Evolutionary conservation across 37 sponge, comb jelly and placozoan species (phyloP), one percentile per base, ranked within the genome.

Genomic region (Hexactinellida sp.): DNA sequence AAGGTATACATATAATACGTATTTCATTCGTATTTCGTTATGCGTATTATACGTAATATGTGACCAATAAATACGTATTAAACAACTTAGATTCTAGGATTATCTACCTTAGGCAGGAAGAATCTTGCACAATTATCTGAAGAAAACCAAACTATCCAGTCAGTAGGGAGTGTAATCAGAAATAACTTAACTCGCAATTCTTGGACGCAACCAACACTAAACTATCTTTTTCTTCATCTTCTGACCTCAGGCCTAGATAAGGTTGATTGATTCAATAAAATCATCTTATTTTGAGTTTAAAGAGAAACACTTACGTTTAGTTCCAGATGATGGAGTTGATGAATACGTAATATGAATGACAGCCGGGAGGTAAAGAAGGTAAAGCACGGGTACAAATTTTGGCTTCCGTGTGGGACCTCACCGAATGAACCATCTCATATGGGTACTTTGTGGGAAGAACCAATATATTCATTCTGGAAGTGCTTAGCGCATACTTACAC

Each of bases 181-280:
- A 23, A 10, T 63, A 63, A 63, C 34, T 63, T 63, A 23, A 21
- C 34, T n/a, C 76, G 76, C 30, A 63, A 25, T 63, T 63, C 32
- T 63, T 63, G 28, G 1, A 63, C 3, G 30, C 76, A 63, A 63
- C 34, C 30, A 28, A 63, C 76, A 25, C 30, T 10, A 63, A 63
- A 63, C 76, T 63, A 25, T 23, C 34, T 25, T 63, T n/a, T n/a
- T 28, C 13, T 23, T 10, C 76, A 63, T 63, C 30, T 63, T 63
- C 34, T n/a, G 76, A 63, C 3, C 76, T 47, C 76, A 63, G 30
- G 76, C 76, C 13, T 10, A 63, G 76, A 63, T 10, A 25, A n/a
- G 30, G 76, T 63, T 63, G 76, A 7, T 63, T 63, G 76, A 63
- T 63, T 63, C 76, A n/a, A 63, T 28, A 63, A n/a, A 63, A 28